These are phyloP conservation scores for Polymixis lichenea DNA, from an alignment of 2,888 invertebrate genomes.

Conservation along the genomic window DNA sequence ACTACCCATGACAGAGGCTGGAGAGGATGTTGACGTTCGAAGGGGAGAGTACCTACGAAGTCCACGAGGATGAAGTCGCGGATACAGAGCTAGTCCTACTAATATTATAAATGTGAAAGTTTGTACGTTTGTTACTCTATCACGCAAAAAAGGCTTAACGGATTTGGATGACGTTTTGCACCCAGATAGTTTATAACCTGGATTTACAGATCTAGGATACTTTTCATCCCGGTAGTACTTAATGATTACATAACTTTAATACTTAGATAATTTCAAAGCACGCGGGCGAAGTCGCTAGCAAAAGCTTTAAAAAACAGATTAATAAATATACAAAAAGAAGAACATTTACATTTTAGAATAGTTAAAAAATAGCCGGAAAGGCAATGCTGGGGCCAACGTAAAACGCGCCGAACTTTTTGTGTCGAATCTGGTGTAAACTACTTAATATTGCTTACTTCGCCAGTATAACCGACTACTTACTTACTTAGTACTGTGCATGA, in stretches of 20 bases:
- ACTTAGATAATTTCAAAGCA: too few relatives aligned
- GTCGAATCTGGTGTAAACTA: not conserved
- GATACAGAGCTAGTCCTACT: too few relatives aligned
- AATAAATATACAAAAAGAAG: not conserved
- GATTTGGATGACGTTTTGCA: too few relatives aligned
- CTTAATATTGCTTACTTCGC: not conserved
- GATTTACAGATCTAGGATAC: too few relatives aligned
- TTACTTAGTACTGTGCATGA: slow-evolving; percentile 44
- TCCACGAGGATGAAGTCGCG: not conserved
- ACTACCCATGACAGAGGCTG: not conserved
- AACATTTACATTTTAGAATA: not conserved
- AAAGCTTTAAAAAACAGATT: not conserved
- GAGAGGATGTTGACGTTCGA: not conserved
- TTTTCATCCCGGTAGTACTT: too few relatives aligned
- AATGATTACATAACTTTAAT: too few relatives aligned
- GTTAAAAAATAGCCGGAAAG: not conserved
- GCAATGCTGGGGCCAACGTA: not conserved
- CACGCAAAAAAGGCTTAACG: too few relatives aligned
- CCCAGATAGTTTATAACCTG: too few relatives aligned
- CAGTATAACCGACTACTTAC: slow-evolving; percentile 1
- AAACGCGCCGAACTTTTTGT: not conserved
- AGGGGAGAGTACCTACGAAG: not conserved
- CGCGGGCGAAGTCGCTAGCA: not conserved
- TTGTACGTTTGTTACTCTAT: too few relatives aligned
- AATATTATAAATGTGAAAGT: too few relatives aligned